phyloP scores from a whole-genome alignment of 2,113 vertebrate genomes.

The Phainopepla nitens region DNA sequence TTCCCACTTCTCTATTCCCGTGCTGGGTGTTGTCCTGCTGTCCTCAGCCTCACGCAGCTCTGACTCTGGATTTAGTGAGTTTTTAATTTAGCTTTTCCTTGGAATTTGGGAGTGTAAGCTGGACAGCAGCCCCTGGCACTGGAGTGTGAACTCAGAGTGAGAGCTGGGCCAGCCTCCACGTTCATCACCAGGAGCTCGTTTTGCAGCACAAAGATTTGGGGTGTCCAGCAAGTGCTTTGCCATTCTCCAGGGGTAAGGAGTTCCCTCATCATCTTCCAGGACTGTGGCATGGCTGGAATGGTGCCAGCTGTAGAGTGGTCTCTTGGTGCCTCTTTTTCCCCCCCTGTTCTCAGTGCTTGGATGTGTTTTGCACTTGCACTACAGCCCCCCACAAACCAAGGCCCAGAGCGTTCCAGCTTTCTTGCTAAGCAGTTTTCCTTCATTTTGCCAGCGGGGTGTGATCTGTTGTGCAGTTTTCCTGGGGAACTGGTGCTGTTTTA shows the following conservation, averaged over 20 bases:
- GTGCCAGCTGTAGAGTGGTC: neutral
- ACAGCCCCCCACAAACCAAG: neutral
- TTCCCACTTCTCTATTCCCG: neutral
- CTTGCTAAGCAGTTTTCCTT: neutral
- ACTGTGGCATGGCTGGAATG: accelerated
- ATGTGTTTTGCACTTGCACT: neutral
- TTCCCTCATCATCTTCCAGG: neutral
- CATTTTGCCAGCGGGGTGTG: accelerated
- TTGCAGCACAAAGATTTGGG: neutral
- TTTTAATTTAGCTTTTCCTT: neutral
- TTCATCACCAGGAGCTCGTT: neutral
- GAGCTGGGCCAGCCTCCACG: neutral
- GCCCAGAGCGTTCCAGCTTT: neutral
- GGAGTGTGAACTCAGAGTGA: accelerated
- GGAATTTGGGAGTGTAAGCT: neutral
- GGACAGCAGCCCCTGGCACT: neutral
- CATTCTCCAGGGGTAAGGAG: accelerated
- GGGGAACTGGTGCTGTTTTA: neutral
- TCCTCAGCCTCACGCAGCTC: neutral
- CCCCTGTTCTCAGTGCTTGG: neutral
- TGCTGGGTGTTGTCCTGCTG: neutral
- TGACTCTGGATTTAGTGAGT: neutral
- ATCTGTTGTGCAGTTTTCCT: neutral
- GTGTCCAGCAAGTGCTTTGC: neutral
- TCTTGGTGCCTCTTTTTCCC: neutral